Base-by-base conservation (phyloP, 2,888 invertebrate genomes). In the Pristionchus entomophagus region DNA sequence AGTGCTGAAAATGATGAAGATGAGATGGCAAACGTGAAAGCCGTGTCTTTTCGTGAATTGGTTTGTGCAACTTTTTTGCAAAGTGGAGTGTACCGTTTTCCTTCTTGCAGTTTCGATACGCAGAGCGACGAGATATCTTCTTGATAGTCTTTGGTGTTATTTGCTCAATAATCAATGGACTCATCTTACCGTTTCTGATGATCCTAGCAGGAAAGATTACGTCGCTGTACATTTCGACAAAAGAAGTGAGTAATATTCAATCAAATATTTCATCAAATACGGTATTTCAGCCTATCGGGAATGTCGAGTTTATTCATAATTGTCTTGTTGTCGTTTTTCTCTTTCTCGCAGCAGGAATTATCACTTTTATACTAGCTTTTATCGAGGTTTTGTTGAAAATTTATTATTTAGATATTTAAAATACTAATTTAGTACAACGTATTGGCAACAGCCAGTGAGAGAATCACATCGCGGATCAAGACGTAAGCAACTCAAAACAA, bases 31-130 rank as follows among this genome's bases (percentile, higher is more conserved):
- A 35, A 82, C 8, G 56, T 51, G 38, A 49, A 82, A 41, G 41
- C 82, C 0, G 82, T 82, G 1, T 19, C 82, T 10, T 82, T 82
- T 38, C 49, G 26, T 1, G 56, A 82, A 56, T 59, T 82, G 38
- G 82, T 82, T 35, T 14, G 45, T 59, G 17, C 1, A 0, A 6
- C 3, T n/a, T 45, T 6, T 10, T 45, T 45, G 8, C 45, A n/a
- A n/a, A n/a, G n/a, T n/a, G n/a, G 5, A 51, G 41, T 29, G 6
- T 51, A 22, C 78, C 32, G 35, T 49, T 49, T 32, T 73, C 65
- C 56, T 22, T 19, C 38, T 59, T 82, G 38, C 59, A 82, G 82
- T 82, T 82, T 59, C 82, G 82, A 19, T 82, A 82, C 29, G 82
- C 82, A 3, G 32, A 38, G 49, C 38, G 82, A 26, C 56, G 59